Evolutionary conservation across 53 echinoderm and acorn worm species (phyloP).

Genomic region (Patiria pectinifera): DNA sequence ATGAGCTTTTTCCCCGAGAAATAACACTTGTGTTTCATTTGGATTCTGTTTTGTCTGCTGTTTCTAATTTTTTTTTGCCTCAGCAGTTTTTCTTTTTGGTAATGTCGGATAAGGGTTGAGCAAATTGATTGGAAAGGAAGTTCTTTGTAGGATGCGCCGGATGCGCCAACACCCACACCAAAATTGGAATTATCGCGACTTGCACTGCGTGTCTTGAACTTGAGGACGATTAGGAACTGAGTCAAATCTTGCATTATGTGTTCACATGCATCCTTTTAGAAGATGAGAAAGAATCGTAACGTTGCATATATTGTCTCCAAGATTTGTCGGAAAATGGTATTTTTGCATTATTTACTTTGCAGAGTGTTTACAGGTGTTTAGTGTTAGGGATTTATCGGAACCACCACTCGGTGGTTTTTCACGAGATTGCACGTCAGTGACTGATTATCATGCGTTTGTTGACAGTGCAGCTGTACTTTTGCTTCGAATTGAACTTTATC

Average conservation of each 20-base stretch:
- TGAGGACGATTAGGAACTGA: no score
- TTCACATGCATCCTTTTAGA: no score
- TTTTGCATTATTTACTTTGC: no score
- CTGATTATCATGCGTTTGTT: background rate
- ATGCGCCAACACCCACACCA: no score
- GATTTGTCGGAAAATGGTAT: no score
- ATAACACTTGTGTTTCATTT: background rate
- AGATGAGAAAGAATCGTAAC: no score
- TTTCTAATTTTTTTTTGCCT: background rate
- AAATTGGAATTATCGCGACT: no score
- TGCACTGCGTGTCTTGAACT: no score
- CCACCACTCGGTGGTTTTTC: background rate
- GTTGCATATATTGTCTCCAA: no score
- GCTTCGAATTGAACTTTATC: constrained; percentile 3
- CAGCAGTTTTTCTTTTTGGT: background rate
- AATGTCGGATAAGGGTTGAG: background rate
- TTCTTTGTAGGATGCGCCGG: background rate
- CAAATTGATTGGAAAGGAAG: background rate
- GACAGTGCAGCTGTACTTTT: background rate
- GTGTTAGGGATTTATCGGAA: background rate
- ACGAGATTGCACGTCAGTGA: background rate
- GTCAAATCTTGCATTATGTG: no score
- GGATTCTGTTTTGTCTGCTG: background rate
- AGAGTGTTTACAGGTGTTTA: no score
- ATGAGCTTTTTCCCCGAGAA: background rate